phyloP scores from a whole-genome alignment of 2,113 vertebrate species.

The Tragelaphus scriptus region DNA sequence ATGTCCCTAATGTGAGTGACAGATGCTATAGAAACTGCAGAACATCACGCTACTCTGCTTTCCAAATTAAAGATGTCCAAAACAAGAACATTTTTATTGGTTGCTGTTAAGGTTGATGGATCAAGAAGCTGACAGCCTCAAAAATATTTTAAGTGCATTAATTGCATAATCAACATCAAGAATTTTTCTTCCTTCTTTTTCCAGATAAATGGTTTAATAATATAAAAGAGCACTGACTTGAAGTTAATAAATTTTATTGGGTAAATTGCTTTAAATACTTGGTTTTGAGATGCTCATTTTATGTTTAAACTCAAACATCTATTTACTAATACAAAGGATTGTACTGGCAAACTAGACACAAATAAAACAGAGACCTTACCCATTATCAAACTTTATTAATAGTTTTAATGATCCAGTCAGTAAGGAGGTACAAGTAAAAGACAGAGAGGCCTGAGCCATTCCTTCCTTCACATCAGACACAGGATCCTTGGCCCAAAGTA shows the following conservation, averaged over 20 bases:
- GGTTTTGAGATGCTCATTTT: background rate
- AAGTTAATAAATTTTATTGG: background rate
- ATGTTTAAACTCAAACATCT: background rate
- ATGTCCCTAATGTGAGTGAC: constrained; percentile 47
- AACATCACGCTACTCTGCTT: constrained; percentile 12
- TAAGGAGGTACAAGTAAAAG: background rate
- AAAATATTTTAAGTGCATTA: constrained; percentile 36
- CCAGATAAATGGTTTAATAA: constrained; percentile 8
- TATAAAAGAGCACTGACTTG: background rate
- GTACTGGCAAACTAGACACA: background rate
- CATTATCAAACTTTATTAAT: background rate
- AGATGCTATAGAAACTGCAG: constrained; percentile 40
- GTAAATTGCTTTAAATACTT: background rate
- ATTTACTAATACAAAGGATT: background rate
- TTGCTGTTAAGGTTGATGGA: constrained; percentile 40
- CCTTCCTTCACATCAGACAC: background rate
- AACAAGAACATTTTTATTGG: constrained; percentile 27
- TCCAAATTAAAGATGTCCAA: constrained; percentile 42
- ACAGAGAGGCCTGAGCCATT: background rate
- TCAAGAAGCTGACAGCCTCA: constrained; percentile 39
- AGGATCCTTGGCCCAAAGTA: background rate
- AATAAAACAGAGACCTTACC: background rate
- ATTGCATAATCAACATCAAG: background rate
- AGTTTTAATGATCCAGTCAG: background rate
- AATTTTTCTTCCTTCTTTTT: background rate